Evolutionary conservation across 2,888 invertebrate genomes (phyloP), one percentile per base, ranked within the genome.

Genomic region (Mamestra brassicae): DNA sequence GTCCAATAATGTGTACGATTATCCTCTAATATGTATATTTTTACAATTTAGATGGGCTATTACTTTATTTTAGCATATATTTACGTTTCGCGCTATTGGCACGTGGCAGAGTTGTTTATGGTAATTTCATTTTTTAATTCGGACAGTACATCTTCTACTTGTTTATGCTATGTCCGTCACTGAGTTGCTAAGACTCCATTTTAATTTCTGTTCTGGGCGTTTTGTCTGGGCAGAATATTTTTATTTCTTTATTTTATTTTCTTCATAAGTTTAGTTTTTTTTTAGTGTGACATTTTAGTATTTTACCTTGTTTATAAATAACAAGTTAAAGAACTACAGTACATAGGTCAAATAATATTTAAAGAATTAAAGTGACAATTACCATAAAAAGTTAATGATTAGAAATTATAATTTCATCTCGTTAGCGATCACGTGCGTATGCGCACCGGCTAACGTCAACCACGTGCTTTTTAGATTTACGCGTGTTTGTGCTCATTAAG

Each of bases 1-100:
- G 71, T 62, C n/a, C 64, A 75, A 80, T 83, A 74, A 80, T 75
- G 76, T 67, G 63, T 60, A 57, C 77, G 83, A 83, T 85, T 83
- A 84, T 77, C 62, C 73, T 57, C 17, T 6, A 57, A 77, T 74
- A 80, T 69, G 77, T 72, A 83, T 85, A 83, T 85, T 75, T 78
- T 82, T 71, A 74, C 73, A 82, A 79, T 79, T 79, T 66, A 78
- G 15, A 76, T 76, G 50, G 65, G 58, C 57, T 74, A 76, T 82
- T 82, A 76, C 38, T 65, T 74, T 71, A 82, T 70, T 60, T 83
- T 80, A 36, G 72, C 70, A 76, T 83, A 85, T 63, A 63, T 71
- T 75, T 85, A 50, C n/a, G 47, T 38, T 47, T 38, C 26, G 60
- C 36, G 47, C 15, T 60, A 38, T 71, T 15, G 10, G 52, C 71